These are phyloP conservation scores for Struthio camelus DNA, from an alignment of 2,113 vertebrate genomes.

Conservation along the genomic window DNA sequence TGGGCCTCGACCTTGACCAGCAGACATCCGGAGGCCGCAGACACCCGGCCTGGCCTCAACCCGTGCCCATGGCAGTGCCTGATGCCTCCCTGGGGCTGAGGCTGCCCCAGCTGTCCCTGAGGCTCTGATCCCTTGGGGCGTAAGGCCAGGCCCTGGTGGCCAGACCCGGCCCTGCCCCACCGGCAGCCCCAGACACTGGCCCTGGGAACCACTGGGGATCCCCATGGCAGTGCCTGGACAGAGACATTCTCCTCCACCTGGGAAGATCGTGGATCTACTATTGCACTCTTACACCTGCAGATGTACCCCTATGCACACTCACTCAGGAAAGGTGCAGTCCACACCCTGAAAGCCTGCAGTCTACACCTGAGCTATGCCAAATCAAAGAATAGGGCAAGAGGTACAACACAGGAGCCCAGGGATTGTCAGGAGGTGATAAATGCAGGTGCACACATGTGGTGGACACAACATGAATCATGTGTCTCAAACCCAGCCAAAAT, in stretches of 20 bases:
- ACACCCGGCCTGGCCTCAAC: accelerated
- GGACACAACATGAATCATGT: accelerated
- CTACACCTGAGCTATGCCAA: not conserved
- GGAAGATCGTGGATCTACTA: not conserved
- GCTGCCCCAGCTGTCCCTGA: accelerated
- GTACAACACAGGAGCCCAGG: accelerated
- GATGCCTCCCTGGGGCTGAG: accelerated
- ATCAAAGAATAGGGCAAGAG: not conserved
- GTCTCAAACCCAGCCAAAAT: not conserved
- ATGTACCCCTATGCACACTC: too few relatives aligned
- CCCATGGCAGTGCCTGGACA: not conserved
- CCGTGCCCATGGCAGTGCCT: accelerated
- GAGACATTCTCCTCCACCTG: not conserved
- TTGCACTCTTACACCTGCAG: accelerated
- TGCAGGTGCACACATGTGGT: accelerated
- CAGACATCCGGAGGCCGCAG: too few relatives aligned
- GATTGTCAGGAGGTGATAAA: not conserved
- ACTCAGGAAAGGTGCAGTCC: not conserved
- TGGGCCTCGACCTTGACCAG: not conserved
- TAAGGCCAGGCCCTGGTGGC: not conserved
- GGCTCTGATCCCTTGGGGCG: not conserved
- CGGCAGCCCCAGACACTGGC: accelerated
- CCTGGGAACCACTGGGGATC: not conserved
- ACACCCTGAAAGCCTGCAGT: not conserved
- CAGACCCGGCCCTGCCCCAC: not conserved